Base-by-base conservation (phyloP, 2,113 vertebrate species). In the Chamaea fasciata region DNA sequence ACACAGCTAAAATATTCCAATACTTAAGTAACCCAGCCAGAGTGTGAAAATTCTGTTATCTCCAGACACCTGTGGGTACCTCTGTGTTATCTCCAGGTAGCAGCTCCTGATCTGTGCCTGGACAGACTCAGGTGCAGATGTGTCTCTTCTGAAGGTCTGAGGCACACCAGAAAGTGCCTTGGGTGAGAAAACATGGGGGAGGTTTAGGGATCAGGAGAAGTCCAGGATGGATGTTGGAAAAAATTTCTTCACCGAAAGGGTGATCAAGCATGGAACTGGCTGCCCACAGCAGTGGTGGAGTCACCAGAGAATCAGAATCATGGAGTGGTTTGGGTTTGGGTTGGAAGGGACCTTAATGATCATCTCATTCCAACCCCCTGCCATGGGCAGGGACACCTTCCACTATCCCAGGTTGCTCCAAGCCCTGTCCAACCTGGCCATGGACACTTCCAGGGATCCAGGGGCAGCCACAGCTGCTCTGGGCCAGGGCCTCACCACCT, bases 351-450 rank as follows among this genome's bases (percentile, higher is more conserved):
- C 6, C 8, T 65, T 50, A 42, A 71, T 71, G 1, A 4, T 64
- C 26, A 42, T 44, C 3, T 26, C 3, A 22, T 41, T 27, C 22
- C 35, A 10, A 1, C 13, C 13, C 13, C 10, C 10, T 31, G 49
- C 41, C 49, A 56, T 18, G n/a, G 46, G 9, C 76, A 56, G 17
- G 8, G 59, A 50, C 68, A 50, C 10, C 59, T 89, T 0, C 37
- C 27, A 57, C 15, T 2, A 0, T 22, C 31, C 59, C 76, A 81
- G 35, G 18, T 0, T 65, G 50, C 27, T 62, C n/a, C 47, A 10
- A 69, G 28, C 8, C 37, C 33, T 0, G 0, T 49, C 49, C 74
- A 79, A 0, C 57, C 59, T 37, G 42, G 5, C 67, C 21, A 50
- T 35, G 59, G 37, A 2, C 31, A 57, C 10, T 65, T 0, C 67